Evolutionary conservation across 2,113 vertebrate genomes (phyloP).

Genomic region (Larimichthys crocea): DNA sequence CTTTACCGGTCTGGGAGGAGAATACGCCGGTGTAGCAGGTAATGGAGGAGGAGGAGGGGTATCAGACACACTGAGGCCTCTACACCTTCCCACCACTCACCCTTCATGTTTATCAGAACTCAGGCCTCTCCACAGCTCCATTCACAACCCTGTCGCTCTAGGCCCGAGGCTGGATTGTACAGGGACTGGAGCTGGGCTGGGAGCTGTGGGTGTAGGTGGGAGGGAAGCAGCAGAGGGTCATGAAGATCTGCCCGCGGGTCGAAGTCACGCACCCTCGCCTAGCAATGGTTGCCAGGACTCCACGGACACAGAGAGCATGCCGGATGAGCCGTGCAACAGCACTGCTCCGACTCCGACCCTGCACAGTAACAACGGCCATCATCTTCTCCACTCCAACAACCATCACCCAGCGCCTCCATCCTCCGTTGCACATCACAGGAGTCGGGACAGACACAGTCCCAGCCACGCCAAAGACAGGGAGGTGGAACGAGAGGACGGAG

Average conservation of each 20-base stretch:
- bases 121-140: conserved; percentile 90
- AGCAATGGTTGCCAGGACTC: conserved; percentile 97
- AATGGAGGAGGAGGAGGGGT: conserved; percentile 61
- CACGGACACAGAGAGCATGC: conserved; percentile 97
- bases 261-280: conserved; percentile 84
- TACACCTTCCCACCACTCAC: conserved; percentile 86
- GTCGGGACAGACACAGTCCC: conserved; percentile 81
- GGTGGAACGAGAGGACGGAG: conserved; percentile 79
- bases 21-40: conserved; percentile 74
- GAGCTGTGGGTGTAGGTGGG: conserved; percentile 78
- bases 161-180: conserved; percentile 87
- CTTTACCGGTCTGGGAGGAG: conserved; percentile 83
- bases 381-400: conserved; percentile 71
- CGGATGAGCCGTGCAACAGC: conserved; percentile 89
- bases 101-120: conserved; percentile 92
- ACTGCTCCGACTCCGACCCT: conserved; percentile 55
- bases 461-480: conserved; percentile 92
- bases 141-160: conserved; percentile 88
- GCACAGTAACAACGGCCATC: conserved; percentile 80
- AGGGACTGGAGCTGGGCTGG: conserved; percentile 66
- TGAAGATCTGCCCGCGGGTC: conserved; percentile 85
- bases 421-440: conserved; percentile 57
- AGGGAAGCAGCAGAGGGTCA: conserved; percentile 91
- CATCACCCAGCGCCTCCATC: conserved; percentile 53
- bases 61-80: conserved; percentile 80